phyloP scores from a whole-genome alignment of 1,140 invertebrate species.

The Zophobas atratus region DNA sequence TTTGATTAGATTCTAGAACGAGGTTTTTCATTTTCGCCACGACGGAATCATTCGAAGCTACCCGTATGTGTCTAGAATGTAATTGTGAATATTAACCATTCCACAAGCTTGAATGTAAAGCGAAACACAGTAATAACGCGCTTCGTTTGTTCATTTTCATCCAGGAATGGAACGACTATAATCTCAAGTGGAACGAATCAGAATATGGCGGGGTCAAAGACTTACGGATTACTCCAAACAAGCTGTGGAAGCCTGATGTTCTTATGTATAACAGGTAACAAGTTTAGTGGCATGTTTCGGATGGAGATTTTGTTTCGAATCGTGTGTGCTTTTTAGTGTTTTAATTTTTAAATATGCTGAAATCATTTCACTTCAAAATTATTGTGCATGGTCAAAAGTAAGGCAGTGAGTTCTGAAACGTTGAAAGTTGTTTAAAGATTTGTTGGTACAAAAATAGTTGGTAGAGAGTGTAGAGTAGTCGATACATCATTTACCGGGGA shows the following conservation, averaged over 20 bases:
- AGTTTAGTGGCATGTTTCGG: constrained; percentile 56
- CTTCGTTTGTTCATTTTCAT: constrained; percentile 58
- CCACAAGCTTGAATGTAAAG: constrained; percentile 5
- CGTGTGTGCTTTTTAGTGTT: constrained; percentile 46
- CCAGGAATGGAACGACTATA: constrained; percentile 99
- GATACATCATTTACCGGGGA: constrained; percentile 30
- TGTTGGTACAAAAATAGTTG: constrained; percentile 31
- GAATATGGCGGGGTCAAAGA: constrained; percentile 98
- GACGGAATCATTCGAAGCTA: constrained; percentile 20
- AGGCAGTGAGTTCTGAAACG: constrained; percentile 35
- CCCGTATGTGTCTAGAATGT: constrained; percentile 25
- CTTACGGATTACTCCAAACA: constrained; percentile 94
- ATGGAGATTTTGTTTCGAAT: constrained; percentile 34
- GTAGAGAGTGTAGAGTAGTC: constrained; percentile 44
- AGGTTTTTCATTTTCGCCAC: background rate
- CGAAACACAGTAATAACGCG: constrained; percentile 18
- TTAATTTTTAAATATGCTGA: constrained; percentile 43
- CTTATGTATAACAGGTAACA: constrained; percentile 98
- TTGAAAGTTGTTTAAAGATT: constrained; percentile 30
- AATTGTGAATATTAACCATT: constrained; percentile 26
- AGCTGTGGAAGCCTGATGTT: constrained; percentile 99
- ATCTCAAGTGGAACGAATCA: constrained; percentile 96
- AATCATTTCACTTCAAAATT: constrained; percentile 32
- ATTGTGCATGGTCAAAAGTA: constrained; percentile 32
- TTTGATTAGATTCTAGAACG: constrained; percentile 24